phyloP scores from a whole-genome alignment of 2,888 invertebrate species.

The Tenthredo scrophulariae region DNA sequence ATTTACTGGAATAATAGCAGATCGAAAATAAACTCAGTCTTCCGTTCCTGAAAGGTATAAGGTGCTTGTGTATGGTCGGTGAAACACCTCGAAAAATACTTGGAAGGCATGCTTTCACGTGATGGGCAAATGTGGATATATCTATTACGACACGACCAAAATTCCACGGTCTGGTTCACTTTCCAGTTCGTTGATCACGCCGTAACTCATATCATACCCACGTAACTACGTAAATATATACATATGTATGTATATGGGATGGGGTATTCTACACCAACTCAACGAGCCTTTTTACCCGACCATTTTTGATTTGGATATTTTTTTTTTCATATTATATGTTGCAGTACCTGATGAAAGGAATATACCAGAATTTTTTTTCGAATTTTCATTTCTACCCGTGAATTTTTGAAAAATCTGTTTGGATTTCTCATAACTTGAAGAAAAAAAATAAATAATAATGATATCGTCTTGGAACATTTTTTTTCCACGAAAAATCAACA shows the following conservation, averaged over 20 bases:
- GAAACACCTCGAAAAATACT: not conserved
- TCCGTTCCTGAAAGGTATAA: not conserved
- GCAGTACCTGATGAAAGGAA: too few relatives aligned
- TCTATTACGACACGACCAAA: slow-evolving; percentile 14
- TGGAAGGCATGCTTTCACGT: not conserved
- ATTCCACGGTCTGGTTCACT: slow-evolving; percentile 32
- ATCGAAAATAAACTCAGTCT: slow-evolving; percentile 31
- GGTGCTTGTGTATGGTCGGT: not conserved
- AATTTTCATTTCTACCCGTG: too few relatives aligned
- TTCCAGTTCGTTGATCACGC: slow-evolving; percentile 15
- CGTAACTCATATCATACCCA: not conserved
- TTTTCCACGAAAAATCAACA: too few relatives aligned
- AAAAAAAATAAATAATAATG: too few relatives aligned
- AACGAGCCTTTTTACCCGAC: too few relatives aligned
- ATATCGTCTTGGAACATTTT: too few relatives aligned
- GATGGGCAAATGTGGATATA: slow-evolving; percentile 6
- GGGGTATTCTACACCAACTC: too few relatives aligned
- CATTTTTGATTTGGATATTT: too few relatives aligned
- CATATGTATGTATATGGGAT: not conserved
- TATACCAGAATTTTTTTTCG: too few relatives aligned
- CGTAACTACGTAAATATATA: slow-evolving; percentile 25
- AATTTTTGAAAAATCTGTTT: too few relatives aligned
- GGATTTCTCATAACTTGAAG: too few relatives aligned
- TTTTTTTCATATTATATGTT: too few relatives aligned
- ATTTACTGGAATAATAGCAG: slow-evolving; percentile 38